phyloP scores from a whole-genome alignment of 2,888 invertebrate species.

The Eudemis profundana region DNA sequence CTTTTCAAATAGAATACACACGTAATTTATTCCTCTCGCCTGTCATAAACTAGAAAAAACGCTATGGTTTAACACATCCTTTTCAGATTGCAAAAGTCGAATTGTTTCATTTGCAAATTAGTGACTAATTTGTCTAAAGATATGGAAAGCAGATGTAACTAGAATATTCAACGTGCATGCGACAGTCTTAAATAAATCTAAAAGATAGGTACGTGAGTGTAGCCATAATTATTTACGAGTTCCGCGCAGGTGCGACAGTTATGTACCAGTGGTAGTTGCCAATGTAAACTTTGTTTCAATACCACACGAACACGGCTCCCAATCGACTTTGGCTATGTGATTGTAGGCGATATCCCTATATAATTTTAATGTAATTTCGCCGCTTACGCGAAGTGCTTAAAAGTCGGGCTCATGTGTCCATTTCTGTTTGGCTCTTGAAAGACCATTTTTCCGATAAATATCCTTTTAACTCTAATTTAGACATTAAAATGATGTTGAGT shows the following conservation, averaged over 20 bases:
- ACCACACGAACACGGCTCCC: constrained; percentile 41
- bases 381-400: too few relatives aligned
- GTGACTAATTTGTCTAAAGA: constrained; percentile 18
- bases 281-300: constrained; percentile 52
- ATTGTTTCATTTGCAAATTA: constrained; percentile 25
- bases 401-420: too few relatives aligned
- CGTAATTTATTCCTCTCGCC: constrained; percentile 16
- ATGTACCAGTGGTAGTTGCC: constrained; percentile 53
- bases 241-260: constrained; percentile 46
- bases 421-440: too few relatives aligned
- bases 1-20: not conserved
- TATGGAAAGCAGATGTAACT: constrained; percentile 31
- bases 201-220: constrained; percentile 2
- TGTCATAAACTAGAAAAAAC: constrained; percentile 21
- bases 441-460: too few relatives aligned
- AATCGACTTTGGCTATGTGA: not conserved
- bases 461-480: too few relatives aligned
- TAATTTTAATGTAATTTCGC: too few relatives aligned
- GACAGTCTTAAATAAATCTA: constrained; percentile 45
- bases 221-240: constrained; percentile 28
- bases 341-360: not conserved
- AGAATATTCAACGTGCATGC: constrained; percentile 12
- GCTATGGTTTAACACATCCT: constrained; percentile 10
- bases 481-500: too few relatives aligned
- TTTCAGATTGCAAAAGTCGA: constrained; percentile 7